Base-by-base conservation (phyloP, 2,113 vertebrate species). In the Trematocara stigmaticum region DNA sequence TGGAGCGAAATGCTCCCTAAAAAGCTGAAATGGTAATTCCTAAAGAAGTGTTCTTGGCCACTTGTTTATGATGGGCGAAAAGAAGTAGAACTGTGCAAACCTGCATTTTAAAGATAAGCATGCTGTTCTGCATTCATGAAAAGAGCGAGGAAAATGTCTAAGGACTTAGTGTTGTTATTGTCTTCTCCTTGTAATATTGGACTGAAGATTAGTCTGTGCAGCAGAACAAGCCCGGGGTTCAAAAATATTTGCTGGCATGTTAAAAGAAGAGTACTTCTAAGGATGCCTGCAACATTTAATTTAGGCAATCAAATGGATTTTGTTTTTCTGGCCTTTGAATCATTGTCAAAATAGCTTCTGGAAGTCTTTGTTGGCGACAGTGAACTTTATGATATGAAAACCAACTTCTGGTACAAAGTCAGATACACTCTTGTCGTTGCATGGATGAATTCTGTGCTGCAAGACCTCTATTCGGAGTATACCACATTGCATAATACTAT, bases 101-200 rank as follows among this genome's bases (percentile, higher is more conserved):
- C 92, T 94, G 94, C 81, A 64, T 66, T 88, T 87, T 66, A 59
- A 86, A 92, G 93, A 94, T 95, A 94, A 95, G 88, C 81, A 57
- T 83, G 83, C 85, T 79, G 18, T 86, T 86, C 79, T 81, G 87
- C 82, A 59, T 91, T 91, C 89, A 83, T 85, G 52, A 88, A 90
- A 84, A 85, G 49, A 49, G 20, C 9, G 7, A 31, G 66, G 84
- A 64, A 85, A 85, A 83, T 83, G 80, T 83, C 83, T 69, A 2
- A 79, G 88, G 87, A 79, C 85, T 90, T 88, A 61, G 11, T 83
- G 74, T 78, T 87, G 55, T 88, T 84, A 82, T 87, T 89, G 69
- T 89, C 85, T 84, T 23, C 31, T 51, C 64, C 78, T 82, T 78
- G 76, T 85, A 89, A 82, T 71, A 81, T 29, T 88, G 85, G 53